Percentiles rank a stretch among this genome's conserved stretches.
Conservation (phyloP, 2,113 vertebrate species). For the Syngnathus scovelli region DNA sequence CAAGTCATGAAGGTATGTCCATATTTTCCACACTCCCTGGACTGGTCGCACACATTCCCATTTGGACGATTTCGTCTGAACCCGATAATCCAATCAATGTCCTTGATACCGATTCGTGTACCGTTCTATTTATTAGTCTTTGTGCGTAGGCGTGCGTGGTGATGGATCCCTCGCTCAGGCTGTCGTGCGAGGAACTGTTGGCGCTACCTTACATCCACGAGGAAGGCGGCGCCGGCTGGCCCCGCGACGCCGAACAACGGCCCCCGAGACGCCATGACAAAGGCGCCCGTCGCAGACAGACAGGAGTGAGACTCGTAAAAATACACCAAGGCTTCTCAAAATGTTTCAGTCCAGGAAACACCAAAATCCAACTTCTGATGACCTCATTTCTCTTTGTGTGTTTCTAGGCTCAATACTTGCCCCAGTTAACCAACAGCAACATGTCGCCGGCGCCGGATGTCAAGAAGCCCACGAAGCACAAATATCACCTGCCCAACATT, state of each 20-base stretch:
- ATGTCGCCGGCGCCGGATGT: slow-evolving; percentile 72
- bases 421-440: slow-evolving; percentile 73
- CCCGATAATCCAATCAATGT: no score
- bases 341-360: background rate
- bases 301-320: slow-evolving; percentile 5
- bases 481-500: slow-evolving; percentile 76
- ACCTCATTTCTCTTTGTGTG: background rate
- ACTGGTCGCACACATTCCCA: no score
- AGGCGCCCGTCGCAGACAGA: slow-evolving; percentile 60
- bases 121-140: background rate
- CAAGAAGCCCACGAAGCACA: slow-evolving; percentile 73
- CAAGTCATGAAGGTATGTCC: slow-evolving; percentile 69
- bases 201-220: slow-evolving; percentile 72
- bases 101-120: no score
- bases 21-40: background rate
- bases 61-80: no score
- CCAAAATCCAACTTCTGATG: no score
- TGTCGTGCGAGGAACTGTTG: slow-evolving; percentile 73
- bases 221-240: slow-evolving; percentile 54
- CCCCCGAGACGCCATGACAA: slow-evolving; percentile 62
- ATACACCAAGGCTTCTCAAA: background rate
- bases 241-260: slow-evolving; percentile 63
- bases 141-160: slow-evolving; percentile 67
- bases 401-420: slow-evolving; percentile 70
- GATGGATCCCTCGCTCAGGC: slow-evolving; percentile 71